These are phyloP conservation scores for Leontocebus nigricollis DNA, from an alignment of 2,797 vertebrate genomes.

Conservation along the genomic window DNA sequence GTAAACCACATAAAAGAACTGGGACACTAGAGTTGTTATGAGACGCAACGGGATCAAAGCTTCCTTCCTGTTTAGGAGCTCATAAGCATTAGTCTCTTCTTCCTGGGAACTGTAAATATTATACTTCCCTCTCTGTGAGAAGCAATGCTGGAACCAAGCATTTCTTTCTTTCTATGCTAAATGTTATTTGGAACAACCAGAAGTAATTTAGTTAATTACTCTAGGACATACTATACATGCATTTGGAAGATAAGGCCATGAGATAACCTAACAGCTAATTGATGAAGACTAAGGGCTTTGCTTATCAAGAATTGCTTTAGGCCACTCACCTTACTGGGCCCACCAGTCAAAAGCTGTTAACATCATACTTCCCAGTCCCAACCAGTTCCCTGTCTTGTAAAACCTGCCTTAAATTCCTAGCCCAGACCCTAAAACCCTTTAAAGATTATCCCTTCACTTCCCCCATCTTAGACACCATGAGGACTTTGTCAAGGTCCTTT, in stretches of 20 bases:
- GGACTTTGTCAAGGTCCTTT: background rate
- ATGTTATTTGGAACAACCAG: background rate
- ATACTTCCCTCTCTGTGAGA: background rate
- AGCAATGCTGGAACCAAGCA: background rate
- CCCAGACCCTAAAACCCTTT: background rate
- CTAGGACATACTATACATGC: background rate
- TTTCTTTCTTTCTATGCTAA: background rate
- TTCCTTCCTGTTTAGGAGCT: background rate
- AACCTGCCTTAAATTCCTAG: background rate
- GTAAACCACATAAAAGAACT: background rate
- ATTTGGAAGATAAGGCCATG: background rate
- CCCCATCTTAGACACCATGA: fast-evolving
- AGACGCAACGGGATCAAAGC: background rate
- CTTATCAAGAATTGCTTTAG: background rate
- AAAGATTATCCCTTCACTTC: background rate
- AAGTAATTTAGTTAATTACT: background rate
- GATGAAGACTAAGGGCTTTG: background rate
- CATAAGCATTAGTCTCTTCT: background rate
- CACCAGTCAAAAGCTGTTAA: background rate
- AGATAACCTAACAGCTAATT: background rate
- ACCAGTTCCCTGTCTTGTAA: background rate
- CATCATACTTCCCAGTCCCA: background rate
- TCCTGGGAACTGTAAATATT: background rate
- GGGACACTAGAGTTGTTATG: background rate
- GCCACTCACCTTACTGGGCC: background rate